phyloP scores from a whole-genome alignment of 2,888 invertebrate species.

The Holacanthella duospinosa region DNA sequence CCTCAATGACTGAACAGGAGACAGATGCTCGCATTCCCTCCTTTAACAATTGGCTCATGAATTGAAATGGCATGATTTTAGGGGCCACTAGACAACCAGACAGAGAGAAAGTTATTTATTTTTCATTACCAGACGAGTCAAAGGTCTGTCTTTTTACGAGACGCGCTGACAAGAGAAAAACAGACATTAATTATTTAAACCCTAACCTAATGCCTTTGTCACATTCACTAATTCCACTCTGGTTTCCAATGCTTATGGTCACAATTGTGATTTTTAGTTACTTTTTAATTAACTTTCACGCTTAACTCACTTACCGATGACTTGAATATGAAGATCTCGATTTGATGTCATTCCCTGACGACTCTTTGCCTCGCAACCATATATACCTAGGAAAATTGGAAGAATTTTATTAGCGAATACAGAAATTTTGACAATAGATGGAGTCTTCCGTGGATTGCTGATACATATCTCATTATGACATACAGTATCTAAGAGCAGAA shows the following conservation, averaged over 20 bases:
- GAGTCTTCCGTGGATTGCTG: no score
- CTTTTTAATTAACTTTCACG: no score
- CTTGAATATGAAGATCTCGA: conserved; percentile 45
- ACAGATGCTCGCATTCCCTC: conserved; percentile 67
- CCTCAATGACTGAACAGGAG: conserved; percentile 80
- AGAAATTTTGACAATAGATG: no score
- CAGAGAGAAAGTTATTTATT: conserved; percentile 3
- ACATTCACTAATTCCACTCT: no score
- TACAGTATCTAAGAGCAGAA: no score
- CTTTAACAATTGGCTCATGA: conserved; percentile 65
- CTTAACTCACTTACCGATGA: conserved; percentile 47
- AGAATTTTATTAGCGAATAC: no score
- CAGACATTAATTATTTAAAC: no score
- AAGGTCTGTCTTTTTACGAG: background rate
- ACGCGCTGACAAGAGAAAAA: background rate
- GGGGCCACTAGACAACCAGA: conserved; percentile 56
- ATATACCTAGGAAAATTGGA: conserved; percentile 51
- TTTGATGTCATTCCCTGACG: conserved; percentile 68
- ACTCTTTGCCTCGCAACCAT: conserved; percentile 80
- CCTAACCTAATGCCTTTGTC: no score
- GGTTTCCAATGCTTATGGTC: no score
- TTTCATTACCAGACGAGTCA: background rate
- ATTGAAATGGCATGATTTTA: conserved; percentile 71
- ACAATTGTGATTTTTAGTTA: no score
- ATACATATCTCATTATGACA: no score